Percentiles rank a stretch among this genome's conserved stretches.
These are phyloP conservation scores for Nomada hirtipes DNA, from an alignment of 2,888 invertebrate species.

Conservation along the genomic window DNA sequence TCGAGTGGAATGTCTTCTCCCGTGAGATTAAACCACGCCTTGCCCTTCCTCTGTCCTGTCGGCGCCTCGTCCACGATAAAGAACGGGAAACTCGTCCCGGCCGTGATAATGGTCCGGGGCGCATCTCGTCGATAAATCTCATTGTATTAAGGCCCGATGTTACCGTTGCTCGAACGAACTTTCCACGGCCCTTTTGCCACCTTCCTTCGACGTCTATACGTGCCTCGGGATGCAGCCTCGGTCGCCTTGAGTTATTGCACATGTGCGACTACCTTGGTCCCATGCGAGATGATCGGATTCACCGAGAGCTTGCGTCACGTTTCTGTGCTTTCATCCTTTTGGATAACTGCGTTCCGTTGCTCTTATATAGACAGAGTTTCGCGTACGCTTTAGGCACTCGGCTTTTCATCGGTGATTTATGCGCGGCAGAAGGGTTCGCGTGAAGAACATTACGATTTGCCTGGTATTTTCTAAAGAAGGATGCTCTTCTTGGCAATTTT, in stretches of 20 bases:
- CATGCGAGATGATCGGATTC: constrained; percentile 12
- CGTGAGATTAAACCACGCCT: constrained; percentile 69
- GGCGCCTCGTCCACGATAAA: constrained; percentile 50
- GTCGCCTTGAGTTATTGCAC: constrained; percentile 36
- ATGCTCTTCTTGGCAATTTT: too few species aligned
- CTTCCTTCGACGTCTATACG: constrained; percentile 5
- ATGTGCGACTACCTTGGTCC: neutral
- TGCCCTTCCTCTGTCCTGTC: constrained; percentile 57
- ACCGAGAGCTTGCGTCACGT: neutral
- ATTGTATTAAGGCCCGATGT: constrained; percentile 63
- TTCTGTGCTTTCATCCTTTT: too few species aligned
- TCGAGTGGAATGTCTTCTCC: constrained; percentile 68
- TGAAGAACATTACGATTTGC: too few species aligned
- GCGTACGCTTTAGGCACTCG: too few species aligned
- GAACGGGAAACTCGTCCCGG: constrained; percentile 61
- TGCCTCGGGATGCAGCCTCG: constrained; percentile 5
- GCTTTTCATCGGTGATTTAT: too few species aligned
- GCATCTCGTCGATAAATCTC: constrained; percentile 72
- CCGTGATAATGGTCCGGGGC: constrained; percentile 65
- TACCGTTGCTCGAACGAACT: constrained; percentile 28
- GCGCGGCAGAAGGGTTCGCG: too few species aligned
- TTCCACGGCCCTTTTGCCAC: constrained; percentile 23
- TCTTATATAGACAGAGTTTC: too few species aligned
- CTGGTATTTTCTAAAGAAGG: too few species aligned
- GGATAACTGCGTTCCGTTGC: neutral